Base-by-base conservation (phyloP, 2,888 invertebrate species). In the Nemotelus nigrinus region DNA sequence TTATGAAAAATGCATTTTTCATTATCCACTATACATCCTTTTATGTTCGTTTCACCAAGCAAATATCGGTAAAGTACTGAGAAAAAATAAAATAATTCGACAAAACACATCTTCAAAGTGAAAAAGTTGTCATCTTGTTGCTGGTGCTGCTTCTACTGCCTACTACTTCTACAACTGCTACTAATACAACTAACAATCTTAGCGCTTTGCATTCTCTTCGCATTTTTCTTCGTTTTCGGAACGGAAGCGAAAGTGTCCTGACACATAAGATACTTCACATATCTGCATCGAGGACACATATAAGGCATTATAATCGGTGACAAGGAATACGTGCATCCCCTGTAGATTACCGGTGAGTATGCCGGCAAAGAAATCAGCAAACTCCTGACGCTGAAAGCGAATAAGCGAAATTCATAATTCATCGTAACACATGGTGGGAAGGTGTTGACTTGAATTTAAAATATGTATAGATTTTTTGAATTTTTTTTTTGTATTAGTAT, bases 1-100 rank as follows among this genome's bases (percentile, higher is more conserved):
- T 75, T 75, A 75, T 75, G 75, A 75, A 75, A 75, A 64, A 75
- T 75, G 75, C 64, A 75, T 75, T 75, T 75, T 64, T 75, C 75
- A 75, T 75, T 75, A 75, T 63, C 48, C 63, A 25, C 25, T 25
- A 25, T 25, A 25, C 63, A 48, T 64, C 72, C 64, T 25, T 64
- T 64, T 75, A 25, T 75, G 64, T 75, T 75, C 64, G 44, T 75
- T 64, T 64, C 64, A 64, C 25, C 47, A 75, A 25, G 25, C 25
- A 25, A 25, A 25, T 25, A 25, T 25, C 25, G 25, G 0, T 25
- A 25, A 25, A 25, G 25, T 25, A 25, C 25, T 25, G 25, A 25
- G 25, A 25, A 25, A 25, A 25, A 25, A 25, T 25, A 25, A 25
- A 25, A 25, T 1, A 25, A 25, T 25, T 58, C 68, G 68, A 41